Conservation (phyloP, 2,113 vertebrate genomes). For the Hemichromis elongatus region DNA sequence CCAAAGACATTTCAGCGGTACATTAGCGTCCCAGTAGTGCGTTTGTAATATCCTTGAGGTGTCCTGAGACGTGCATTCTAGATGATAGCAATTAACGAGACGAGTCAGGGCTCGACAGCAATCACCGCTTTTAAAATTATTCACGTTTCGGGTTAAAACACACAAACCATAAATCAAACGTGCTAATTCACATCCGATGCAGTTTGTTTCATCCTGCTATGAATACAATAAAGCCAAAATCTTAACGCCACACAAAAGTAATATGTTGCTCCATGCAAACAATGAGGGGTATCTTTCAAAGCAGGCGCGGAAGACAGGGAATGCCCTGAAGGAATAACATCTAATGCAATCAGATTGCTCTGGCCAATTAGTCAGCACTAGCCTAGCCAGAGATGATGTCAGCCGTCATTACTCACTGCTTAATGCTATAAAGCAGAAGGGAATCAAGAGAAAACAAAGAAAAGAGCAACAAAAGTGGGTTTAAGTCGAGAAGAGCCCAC, state of each 20-base stretch:
- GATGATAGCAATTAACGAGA: slow-evolving; percentile 31
- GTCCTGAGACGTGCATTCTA: slow-evolving; percentile 20
- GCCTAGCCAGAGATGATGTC: slow-evolving; percentile 61
- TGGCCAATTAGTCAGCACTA: slow-evolving; percentile 52
- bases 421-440: slow-evolving; percentile 45
- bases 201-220: background rate
- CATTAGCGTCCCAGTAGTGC: slow-evolving; percentile 10
- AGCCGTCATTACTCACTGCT: slow-evolving; percentile 56
- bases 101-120: slow-evolving; percentile 6
- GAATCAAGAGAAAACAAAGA: slow-evolving; percentile 44
- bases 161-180: background rate
- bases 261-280: slow-evolving; percentile 35
- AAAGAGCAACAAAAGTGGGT: slow-evolving; percentile 45
- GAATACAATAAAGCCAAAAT: slow-evolving; percentile 2
- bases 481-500: slow-evolving; percentile 15
- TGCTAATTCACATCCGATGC: background rate
- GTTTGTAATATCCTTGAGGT: slow-evolving; percentile 34
- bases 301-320: slow-evolving; percentile 39
- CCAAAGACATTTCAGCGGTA: slow-evolving; percentile 19
- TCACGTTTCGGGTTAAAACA: slow-evolving; percentile 4
- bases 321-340: slow-evolving; percentile 57
- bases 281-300: slow-evolving; percentile 42
- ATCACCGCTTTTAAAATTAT: slow-evolving; percentile 14
- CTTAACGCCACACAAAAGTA: slow-evolving; percentile 15
- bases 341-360: slow-evolving; percentile 61